Percentiles rank a stretch among this genome's conserved stretches.
Conservation (phyloP, 2,113 vertebrate species). For the Amphilophus citrinellus region DNA sequence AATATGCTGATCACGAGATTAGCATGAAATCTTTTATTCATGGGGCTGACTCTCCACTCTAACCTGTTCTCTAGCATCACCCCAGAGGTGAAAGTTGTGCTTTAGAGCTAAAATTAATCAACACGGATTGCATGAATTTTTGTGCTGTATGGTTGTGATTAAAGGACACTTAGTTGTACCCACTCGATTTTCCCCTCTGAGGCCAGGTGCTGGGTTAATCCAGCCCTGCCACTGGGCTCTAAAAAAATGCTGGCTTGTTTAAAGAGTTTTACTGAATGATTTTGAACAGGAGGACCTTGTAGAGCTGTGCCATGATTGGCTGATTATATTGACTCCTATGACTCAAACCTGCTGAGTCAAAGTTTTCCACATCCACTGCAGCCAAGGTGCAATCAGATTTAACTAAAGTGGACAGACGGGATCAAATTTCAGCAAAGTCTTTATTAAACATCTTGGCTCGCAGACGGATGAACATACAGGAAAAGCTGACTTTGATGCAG, state of each 20-base stretch:
- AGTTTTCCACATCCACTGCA: not conserved
- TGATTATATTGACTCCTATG: not conserved
- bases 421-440: not conserved
- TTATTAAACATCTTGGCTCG: not conserved
- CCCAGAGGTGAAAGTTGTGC: too few relatives aligned
- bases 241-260: not conserved
- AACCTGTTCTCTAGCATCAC: too few relatives aligned
- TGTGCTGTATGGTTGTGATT: not conserved
- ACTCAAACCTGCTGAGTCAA: slow-evolving; percentile 16
- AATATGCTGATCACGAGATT: too few relatives aligned
- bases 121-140: not conserved
- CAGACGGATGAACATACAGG: not conserved
- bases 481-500: not conserved
- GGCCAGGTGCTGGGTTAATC: not conserved
- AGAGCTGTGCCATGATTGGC: slow-evolving; percentile 1
- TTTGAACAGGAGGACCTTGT: not conserved
- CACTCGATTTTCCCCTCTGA: not conserved
- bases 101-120: not conserved
- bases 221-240: not conserved
- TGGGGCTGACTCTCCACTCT: too few relatives aligned
- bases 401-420: not conserved
- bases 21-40: too few relatives aligned
- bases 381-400: slow-evolving; percentile 26
- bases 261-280: not conserved
- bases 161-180: not conserved